phyloP scores from a whole-genome alignment of 2,797 vertebrate species.

The Gymnocypris eckloni region DNA sequence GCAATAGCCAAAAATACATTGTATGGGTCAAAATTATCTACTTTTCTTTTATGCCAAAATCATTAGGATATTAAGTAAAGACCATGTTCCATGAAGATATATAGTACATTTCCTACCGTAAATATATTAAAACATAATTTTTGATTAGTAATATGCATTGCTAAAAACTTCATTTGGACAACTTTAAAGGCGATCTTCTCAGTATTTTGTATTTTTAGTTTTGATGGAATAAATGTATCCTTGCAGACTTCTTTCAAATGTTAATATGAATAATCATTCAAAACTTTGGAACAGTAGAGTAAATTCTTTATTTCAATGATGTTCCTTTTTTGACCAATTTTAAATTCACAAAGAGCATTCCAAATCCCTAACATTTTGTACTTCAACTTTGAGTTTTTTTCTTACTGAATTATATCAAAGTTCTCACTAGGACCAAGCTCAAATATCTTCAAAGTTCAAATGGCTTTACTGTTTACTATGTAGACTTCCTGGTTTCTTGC shows the following conservation, averaged over 20 bases:
- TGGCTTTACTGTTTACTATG: neutral
- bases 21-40: no score
- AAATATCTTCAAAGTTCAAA: neutral
- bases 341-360: conserved; percentile 8
- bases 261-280: neutral
- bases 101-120: no score
- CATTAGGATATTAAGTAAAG: no score
- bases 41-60: no score
- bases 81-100: no score
- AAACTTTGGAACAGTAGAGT: neutral
- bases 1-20: no score
- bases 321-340: conserved; percentile 9
- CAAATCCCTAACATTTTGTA: neutral
- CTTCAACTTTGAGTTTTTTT: neutral
- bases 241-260: neutral
- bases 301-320: neutral
- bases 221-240: neutral
- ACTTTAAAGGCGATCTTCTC: no score
- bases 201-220: neutral
- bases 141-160: no score
- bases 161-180: no score
- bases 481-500: neutral
- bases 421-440: neutral
- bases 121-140: no score
- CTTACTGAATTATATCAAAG: neutral